These are phyloP conservation scores for Chromoteleia sp. DNA, from an alignment of 2,888 invertebrate genomes.

Conservation along the genomic window DNA sequence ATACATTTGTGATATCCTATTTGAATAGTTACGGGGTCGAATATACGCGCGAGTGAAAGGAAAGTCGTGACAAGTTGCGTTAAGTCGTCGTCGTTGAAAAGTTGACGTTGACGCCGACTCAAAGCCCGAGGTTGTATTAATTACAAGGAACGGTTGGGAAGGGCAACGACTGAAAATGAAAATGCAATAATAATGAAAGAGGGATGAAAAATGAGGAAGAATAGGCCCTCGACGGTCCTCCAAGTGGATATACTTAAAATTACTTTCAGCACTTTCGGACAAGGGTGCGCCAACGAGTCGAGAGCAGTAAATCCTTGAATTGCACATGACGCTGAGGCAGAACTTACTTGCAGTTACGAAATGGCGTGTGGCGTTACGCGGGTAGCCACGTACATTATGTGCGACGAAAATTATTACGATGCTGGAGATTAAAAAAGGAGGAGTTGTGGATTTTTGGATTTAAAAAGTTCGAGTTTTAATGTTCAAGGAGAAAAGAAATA, in stretches of 20 bases:
- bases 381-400: constrained; percentile 52
- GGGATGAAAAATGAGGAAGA: constrained; percentile 27
- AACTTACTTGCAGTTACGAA: constrained; percentile 59
- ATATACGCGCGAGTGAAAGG: constrained; percentile 44
- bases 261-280: constrained; percentile 58
- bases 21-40: constrained; percentile 53
- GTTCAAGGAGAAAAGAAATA: not conserved
- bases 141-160: constrained; percentile 32
- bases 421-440: constrained; percentile 41
- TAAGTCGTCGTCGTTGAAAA: constrained; percentile 51
- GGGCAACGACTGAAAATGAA: constrained; percentile 39
- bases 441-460: constrained; percentile 22
- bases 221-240: constrained; percentile 28
- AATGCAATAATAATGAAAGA: constrained; percentile 57
- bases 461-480: constrained; percentile 26
- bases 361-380: constrained; percentile 49
- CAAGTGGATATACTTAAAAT: constrained; percentile 50
- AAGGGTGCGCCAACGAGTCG: constrained; percentile 45
- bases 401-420: constrained; percentile 46
- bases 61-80: constrained; percentile 51
- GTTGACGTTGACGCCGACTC: constrained; percentile 50
- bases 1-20: constrained; percentile 61
- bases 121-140: constrained; percentile 38
- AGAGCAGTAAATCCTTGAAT: constrained; percentile 83
- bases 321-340: constrained; percentile 73